These are phyloP conservation scores for Sylvilagus bachmani DNA, from an alignment of 2,113 vertebrate species.

Conservation along the genomic window DNA sequence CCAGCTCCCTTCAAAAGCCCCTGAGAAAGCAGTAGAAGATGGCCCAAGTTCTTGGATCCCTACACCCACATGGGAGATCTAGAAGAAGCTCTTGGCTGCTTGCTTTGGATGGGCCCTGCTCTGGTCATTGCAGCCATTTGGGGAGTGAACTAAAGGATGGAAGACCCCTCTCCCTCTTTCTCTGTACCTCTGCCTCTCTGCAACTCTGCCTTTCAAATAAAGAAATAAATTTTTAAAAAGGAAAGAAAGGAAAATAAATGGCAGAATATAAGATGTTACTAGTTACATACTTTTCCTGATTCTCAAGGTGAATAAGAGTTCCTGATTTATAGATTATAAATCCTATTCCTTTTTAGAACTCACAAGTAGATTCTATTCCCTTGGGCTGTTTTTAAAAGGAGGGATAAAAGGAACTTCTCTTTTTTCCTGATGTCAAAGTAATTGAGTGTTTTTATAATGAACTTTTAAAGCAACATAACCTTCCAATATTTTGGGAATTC, in stretches of 20 bases:
- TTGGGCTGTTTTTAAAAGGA: slow-evolving; percentile 27
- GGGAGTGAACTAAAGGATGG: no score
- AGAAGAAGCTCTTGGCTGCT: no score
- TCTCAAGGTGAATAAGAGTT: neutral
- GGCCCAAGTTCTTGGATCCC: no score
- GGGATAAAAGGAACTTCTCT: neutral
- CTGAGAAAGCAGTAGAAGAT: no score
- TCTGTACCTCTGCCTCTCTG: no score
- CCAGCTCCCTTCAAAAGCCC: no score
- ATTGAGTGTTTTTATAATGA: neutral
- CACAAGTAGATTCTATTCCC: neutral
- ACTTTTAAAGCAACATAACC: neutral
- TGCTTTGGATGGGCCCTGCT: no score
- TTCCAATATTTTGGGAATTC: neutral
- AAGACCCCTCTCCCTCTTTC: no score
- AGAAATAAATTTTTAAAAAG: no score
- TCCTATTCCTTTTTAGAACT: neutral
- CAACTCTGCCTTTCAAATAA: no score
- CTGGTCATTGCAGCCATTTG: no score
- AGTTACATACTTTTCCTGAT: neutral
- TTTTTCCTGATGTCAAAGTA: neutral
- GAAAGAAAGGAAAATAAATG: neutral
- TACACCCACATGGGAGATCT: no score
- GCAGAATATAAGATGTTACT: neutral
- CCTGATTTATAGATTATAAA: neutral